Evolutionary conservation across 2,797 vertebrate genomes (phyloP), one percentile per base, ranked within the genome.

Genomic region (Nyctibius grandis): DNA sequence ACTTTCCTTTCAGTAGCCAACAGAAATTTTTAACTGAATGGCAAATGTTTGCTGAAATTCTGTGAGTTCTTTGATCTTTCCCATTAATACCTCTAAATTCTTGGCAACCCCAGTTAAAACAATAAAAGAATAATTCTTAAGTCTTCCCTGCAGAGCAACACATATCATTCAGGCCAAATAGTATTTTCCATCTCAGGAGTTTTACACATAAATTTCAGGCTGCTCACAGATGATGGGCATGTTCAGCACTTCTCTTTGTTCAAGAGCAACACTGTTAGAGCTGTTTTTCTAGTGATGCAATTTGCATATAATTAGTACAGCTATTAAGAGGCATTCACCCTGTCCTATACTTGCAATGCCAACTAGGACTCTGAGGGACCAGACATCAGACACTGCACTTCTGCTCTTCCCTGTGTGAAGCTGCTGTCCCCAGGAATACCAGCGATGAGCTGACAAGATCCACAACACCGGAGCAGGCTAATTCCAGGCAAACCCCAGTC

Each of bases 341-440:
- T 1, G 0, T 54, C 9, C 29, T 28, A 1, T 11, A 11, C 11
- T 65, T 31, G 13, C 40, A 33, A 12, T 15, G 38, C 38, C 26
- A 31, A 8, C 8, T 25, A 11, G 47, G 51, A 33, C 20, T 61
- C 42, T 22, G 33, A 40, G 16, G 15, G n/a, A 36, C 8, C 19
- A 60, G 38, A 38, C 10, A 12, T 44, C 36, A 69, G 56, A 12
- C 9, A 4, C 28, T 10, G n/a, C n/a, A 23, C 20, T 77, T 67
- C n/a, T 45, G n/a, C 34, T 70, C 21, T 34, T 76, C 53, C 59
- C 20, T 5, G 5, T 33, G n/a, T n/a, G 51, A 61, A 51, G 20
- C 6, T 34, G 20, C 31, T 18, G 8, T 51, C 73, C 44, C n/a
- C 15, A 20, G 44, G 65, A 77, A 53, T 4, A n/a, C 11, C 56